Conservation (phyloP, 2,113 vertebrate species). For the Phainopepla nitens region DNA sequence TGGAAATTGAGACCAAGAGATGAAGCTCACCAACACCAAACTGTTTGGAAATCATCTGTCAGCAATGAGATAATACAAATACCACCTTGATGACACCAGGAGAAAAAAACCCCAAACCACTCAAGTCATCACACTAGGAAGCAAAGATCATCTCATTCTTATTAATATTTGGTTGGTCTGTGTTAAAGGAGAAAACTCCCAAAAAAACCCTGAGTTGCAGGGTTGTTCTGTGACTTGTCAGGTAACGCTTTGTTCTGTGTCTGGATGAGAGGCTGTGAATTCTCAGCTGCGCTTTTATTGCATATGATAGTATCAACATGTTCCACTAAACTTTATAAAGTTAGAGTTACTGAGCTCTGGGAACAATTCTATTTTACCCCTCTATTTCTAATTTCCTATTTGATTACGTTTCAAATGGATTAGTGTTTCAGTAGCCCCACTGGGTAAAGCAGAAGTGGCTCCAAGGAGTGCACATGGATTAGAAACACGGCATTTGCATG, state of each 20-base stretch:
- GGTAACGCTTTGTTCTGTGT: background rate
- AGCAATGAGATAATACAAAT: background rate
- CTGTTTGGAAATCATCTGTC: background rate
- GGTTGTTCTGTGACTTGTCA: background rate
- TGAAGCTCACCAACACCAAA: background rate
- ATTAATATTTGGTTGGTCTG: background rate
- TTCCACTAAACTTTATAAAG: background rate
- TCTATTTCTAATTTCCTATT: background rate
- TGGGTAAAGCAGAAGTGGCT: background rate
- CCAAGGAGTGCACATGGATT: background rate
- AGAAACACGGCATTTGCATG: background rate
- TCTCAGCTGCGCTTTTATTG: background rate
- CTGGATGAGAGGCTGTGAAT: background rate
- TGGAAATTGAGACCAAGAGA: background rate
- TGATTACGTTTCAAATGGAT: background rate
- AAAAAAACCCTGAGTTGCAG: background rate
- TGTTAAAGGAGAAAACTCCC: background rate
- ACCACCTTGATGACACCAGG: background rate
- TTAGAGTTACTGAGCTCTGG: background rate
- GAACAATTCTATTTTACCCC: background rate
- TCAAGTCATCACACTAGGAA: background rate
- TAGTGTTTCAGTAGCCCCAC: background rate
- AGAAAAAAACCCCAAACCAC: background rate
- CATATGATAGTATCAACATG: background rate
- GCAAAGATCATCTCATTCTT: background rate